Conservation (phyloP, 2,113 vertebrate genomes). For the Acanthisitta chloris region DNA sequence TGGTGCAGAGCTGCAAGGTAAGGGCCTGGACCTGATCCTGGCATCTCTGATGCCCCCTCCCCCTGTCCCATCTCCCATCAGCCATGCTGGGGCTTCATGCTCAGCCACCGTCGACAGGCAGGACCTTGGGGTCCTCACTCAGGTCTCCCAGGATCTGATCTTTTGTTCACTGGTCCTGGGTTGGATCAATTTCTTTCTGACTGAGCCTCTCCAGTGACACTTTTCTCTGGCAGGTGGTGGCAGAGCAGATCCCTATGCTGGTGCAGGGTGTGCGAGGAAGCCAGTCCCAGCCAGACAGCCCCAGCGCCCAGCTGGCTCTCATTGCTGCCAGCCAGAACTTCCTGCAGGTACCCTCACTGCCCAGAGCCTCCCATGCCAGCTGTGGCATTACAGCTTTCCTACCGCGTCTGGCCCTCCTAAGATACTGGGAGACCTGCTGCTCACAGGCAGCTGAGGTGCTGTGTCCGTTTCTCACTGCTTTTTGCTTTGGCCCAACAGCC, state of each 20-base stretch:
- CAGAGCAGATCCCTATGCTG: constrained; percentile 95
- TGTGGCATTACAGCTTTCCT: background rate
- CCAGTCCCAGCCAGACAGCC: constrained; percentile 93
- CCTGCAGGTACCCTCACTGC: constrained; percentile 78
- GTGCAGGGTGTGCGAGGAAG: constrained; percentile 94
- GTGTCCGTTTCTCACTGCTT: background rate
- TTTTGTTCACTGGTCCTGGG: background rate
- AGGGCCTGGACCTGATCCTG: background rate
- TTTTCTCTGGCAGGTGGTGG: constrained; percentile 80
- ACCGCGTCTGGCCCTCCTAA: rapidly evolving
- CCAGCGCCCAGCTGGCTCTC: constrained; percentile 92
- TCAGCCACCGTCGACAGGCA: background rate
- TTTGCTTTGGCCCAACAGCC: constrained; percentile 73
- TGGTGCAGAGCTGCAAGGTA: constrained; percentile 97
- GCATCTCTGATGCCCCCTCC: background rate
- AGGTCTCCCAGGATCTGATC: background rate
- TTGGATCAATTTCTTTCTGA: background rate
- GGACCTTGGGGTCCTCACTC: background rate
- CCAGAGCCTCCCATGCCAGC: background rate
- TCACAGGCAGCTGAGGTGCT: background rate
- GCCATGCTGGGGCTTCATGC: rapidly evolving
- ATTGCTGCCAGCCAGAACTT: constrained; percentile 96
- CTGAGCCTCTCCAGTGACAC: background rate
- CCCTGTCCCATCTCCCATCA: rapidly evolving
- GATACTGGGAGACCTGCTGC: background rate